These are phyloP conservation scores for Trichosurus vulpecula DNA, from an alignment of 2,797 vertebrate genomes.

Conservation along the genomic window DNA sequence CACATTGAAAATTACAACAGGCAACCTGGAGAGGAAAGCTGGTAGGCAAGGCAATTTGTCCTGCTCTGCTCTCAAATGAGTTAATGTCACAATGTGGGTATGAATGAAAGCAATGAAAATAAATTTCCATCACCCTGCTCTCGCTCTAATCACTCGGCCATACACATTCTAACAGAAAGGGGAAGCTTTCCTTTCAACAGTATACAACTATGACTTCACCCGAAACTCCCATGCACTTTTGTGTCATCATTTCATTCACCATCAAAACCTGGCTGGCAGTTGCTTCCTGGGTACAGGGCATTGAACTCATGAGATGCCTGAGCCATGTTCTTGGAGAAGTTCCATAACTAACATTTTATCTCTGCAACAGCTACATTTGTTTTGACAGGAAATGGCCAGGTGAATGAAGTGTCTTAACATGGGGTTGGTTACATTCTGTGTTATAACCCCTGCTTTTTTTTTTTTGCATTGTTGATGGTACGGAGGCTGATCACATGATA, in stretches of 20 bases:
- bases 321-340: not conserved
- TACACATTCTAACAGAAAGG: not conserved
- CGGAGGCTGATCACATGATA: not conserved
- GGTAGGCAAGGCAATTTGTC: not conserved
- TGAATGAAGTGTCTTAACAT: constrained; percentile 31
- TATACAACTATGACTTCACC: constrained; percentile 8
- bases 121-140: constrained; percentile 42
- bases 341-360: constrained; percentile 18
- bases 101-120: constrained; percentile 33
- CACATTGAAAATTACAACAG: not conserved
- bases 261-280: constrained; percentile 32
- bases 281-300: constrained; percentile 21
- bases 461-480: not conserved
- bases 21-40: not conserved
- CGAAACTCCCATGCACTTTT: constrained; percentile 40
- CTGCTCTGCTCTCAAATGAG: not conserved
- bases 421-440: not conserved
- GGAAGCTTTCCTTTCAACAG: constrained; percentile 10
- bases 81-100: constrained; percentile 7
- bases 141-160: constrained; percentile 34
- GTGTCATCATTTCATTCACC: constrained; percentile 47
- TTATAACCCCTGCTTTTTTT: not conserved
- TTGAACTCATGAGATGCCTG: not conserved
- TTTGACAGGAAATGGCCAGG: constrained; percentile 40
- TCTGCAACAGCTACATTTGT: not conserved